phyloP scores from a whole-genome alignment of 2,797 vertebrate genomes.

The Ctenosaura bakeri region DNA sequence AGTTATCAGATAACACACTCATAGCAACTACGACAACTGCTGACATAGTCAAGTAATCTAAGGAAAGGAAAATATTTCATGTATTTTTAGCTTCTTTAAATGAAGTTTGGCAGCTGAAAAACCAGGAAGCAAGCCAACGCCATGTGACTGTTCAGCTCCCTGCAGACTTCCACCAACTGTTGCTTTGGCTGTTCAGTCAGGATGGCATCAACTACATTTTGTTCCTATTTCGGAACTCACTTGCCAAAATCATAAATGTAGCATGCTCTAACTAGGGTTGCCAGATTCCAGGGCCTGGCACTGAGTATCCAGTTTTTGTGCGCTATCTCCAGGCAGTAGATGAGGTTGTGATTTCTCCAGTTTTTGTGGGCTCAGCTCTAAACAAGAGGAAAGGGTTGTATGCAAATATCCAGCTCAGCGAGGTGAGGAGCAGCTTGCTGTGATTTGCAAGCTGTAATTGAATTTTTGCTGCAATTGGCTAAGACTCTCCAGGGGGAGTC shows the following conservation, averaged over 20 bases:
- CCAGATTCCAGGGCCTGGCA: too few species aligned
- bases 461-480: too few species aligned
- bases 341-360: too few species aligned
- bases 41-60: constrained; percentile 74
- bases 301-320: too few species aligned
- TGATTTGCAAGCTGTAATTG: too few species aligned
- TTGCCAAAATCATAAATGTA: constrained; percentile 28
- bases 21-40: constrained; percentile 66
- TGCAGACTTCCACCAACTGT: constrained; percentile 43
- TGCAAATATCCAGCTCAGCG: too few species aligned
- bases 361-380: too few species aligned
- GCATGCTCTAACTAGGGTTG: neutral
- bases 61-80: constrained; percentile 80
- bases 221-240: constrained; percentile 3
- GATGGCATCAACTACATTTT: constrained; percentile 12
- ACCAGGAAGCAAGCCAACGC: constrained; percentile 67
- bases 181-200: constrained; percentile 36
- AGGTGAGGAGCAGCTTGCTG: too few species aligned
- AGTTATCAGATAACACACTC: constrained; percentile 73
- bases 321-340: too few species aligned
- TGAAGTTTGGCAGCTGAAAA: constrained; percentile 77
- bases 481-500: too few species aligned
- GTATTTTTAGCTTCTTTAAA: constrained; percentile 78
- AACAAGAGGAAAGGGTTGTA: too few species aligned
- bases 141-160: constrained; percentile 40